Conservation (phyloP, 2,113 vertebrate species). For the Lamprologus speciosus region DNA sequence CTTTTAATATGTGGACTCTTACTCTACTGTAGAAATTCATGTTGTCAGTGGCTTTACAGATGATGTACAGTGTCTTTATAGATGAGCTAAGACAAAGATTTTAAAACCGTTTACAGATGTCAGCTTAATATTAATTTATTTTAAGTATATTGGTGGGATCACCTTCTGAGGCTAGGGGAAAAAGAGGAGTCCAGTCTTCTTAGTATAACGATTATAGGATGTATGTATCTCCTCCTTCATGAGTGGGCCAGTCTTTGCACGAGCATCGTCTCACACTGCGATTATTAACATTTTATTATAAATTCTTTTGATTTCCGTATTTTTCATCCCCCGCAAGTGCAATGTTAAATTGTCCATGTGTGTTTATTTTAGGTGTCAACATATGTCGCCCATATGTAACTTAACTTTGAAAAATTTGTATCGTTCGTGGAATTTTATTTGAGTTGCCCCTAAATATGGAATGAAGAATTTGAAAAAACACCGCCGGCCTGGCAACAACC, state of each 20-base stretch:
- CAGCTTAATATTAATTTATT: background rate
- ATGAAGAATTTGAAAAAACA: background rate
- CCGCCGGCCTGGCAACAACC: rapidly evolving
- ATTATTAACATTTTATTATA: background rate
- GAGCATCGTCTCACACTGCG: background rate
- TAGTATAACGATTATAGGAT: background rate
- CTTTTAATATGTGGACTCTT: background rate
- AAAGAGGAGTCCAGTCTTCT: background rate
- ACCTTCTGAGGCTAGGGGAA: background rate
- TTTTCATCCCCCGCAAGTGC: background rate
- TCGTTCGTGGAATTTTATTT: background rate
- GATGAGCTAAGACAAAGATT: background rate
- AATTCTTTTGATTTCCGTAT: background rate
- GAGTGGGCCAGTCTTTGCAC: background rate
- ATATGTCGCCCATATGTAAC: background rate
- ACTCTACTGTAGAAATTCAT: background rate
- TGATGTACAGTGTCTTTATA: background rate
- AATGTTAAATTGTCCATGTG: background rate
- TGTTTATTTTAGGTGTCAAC: background rate
- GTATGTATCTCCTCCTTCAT: background rate
- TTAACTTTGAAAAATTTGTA: background rate
- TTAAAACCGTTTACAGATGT: background rate
- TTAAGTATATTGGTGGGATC: background rate
- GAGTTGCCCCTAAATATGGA: background rate
- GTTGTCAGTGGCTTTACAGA: background rate